phyloP scores from a whole-genome alignment of 2,113 vertebrate species.

The Neogale vison region DNA sequence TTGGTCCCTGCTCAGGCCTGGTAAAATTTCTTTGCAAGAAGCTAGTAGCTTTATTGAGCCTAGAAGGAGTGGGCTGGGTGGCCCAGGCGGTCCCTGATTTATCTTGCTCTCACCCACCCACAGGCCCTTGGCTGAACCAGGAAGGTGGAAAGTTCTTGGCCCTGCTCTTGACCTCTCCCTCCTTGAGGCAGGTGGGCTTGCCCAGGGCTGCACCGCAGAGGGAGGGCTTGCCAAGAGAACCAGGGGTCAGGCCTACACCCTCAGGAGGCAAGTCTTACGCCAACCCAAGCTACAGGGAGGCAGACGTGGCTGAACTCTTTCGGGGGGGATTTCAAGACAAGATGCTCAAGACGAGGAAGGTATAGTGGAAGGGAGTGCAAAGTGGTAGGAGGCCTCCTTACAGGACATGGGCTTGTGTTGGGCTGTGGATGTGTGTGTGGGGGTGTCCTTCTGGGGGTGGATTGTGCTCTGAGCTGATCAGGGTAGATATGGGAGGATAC shows the following conservation, averaged over 20 bases:
- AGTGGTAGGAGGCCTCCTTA: too few species aligned
- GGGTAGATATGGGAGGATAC: neutral
- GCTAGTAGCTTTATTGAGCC: neutral
- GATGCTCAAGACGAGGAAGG: neutral
- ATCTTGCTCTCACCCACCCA: neutral
- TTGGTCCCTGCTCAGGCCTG: neutral
- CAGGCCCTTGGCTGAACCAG: neutral
- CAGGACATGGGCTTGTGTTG: accelerated
- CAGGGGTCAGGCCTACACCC: neutral
- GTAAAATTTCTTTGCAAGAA: neutral
- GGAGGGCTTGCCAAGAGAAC: neutral
- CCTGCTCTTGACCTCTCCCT: neutral
- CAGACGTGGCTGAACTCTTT: neutral
- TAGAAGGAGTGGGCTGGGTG: neutral
- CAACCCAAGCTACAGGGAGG: neutral
- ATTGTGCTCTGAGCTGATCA: neutral
- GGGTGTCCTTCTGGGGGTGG: neutral
- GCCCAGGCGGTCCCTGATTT: neutral
- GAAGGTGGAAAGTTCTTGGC: neutral
- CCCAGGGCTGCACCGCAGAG: neutral
- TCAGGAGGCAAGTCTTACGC: neutral
- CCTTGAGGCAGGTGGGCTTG: neutral
- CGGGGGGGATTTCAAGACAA: neutral
- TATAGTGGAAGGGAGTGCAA: accelerated
- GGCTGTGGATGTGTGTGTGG: neutral